These are phyloP conservation scores for Patagioenas fasciata DNA, from an alignment of 2,113 vertebrate genomes.

Conservation along the genomic window DNA sequence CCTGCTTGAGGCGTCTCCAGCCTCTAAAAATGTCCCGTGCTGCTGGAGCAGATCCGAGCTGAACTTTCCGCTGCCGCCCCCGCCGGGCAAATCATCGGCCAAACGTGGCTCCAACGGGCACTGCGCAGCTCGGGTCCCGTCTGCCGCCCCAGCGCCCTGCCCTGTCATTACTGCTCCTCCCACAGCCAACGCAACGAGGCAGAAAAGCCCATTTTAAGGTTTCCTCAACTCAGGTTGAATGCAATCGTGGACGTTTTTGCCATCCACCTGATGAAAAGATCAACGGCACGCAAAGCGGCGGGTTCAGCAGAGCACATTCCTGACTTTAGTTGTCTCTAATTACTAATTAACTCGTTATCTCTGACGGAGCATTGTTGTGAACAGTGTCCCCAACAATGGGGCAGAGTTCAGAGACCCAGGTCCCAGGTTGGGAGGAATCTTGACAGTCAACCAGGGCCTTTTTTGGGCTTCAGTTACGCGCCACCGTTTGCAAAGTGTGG, in stretches of 20 bases:
- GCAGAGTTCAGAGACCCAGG: neutral
- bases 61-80: constrained; percentile 5
- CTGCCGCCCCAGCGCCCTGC: neutral
- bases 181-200: neutral
- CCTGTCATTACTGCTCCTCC: constrained; percentile 16
- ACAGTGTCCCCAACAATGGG: neutral
- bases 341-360: constrained; percentile 55
- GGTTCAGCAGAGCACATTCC: neutral
- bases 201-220: neutral
- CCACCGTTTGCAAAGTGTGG: neutral
- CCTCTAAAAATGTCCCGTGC: constrained; percentile 60
- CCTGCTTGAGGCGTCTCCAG: constrained; percentile 35
- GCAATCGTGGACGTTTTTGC: neutral
- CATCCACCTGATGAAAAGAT: neutral
- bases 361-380: neutral
- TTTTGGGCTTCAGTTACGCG: neutral
- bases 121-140: neutral
- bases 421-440: neutral
- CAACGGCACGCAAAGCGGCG: fast-evolving
- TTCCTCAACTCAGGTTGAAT: neutral
- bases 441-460: neutral
- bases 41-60: constrained; percentile 20
- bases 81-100: neutral
- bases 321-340: neutral
- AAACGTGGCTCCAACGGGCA: neutral